Base-by-base conservation (phyloP, 2,888 invertebrate genomes). In the Orthosia incerta region DNA sequence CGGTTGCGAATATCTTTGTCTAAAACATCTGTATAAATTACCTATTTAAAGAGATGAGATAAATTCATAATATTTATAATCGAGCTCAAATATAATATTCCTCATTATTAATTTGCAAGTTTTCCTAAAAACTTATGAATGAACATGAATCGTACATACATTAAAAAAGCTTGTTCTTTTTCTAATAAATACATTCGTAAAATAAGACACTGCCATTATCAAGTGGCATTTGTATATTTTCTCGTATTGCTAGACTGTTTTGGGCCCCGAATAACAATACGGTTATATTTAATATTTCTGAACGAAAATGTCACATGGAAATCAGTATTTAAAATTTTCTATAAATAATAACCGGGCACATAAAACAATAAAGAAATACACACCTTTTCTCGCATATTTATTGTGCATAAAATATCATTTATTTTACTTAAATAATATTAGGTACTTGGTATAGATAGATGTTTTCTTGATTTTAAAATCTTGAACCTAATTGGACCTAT, bases 81-180 rank as follows among this genome's bases (percentile, higher is more conserved):
- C 23, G 23, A 13, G 23, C 7, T 20, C 12, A 9, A 63, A 12
- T 31, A 31, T 1, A 26, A 64, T 15, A n/a, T 31, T 31, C 31
- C 15, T 51, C 31, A 16, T 50, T 31, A 31, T 31, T 31, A 4
- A 15, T 64, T 64, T 16, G 31, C 50, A 63, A 57, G 3, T 31
- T 26, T 57, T 15, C n/a, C 1, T 55, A 53, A 55, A 55, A 57
- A n/a, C n/a, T 39, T 39, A 59, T 59, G 59, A 39, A 59, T 59
- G 59, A 59, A 39, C n/a, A 39, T 59, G 5, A 53, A 31, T 20
- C 5, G 7, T 65, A 20, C 13, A 23, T 13, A 23, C 23, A 18
- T 13, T 45, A 1, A 55, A 55, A 55, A 67, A 11, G 15, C 5
- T 23, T 59, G 20, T 59, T 50, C n/a, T 39, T 20, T 50, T 12